Percentiles rank a stretch among this genome's conserved stretches.
Conservation (phyloP, 1,140 invertebrate genomes). For the Trinorchestia longiramus region DNA sequence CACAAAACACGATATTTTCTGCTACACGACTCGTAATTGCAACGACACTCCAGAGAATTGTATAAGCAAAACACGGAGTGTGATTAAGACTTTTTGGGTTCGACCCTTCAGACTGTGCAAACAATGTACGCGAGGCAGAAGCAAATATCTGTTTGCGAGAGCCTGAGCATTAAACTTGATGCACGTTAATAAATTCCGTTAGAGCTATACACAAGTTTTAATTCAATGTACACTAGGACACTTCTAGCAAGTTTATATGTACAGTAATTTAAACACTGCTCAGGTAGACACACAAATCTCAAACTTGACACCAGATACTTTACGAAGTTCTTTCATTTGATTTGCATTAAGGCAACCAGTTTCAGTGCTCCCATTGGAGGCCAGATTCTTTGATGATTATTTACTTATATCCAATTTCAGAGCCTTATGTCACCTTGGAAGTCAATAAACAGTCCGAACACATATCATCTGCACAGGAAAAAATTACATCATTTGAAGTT, state of each 20-base stretch:
- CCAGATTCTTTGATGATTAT: not conserved
- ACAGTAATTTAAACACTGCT: not conserved
- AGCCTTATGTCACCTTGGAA: not conserved
- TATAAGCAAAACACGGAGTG: slow-evolving; percentile 1
- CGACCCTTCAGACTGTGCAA: not conserved
- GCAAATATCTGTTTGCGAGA: not conserved
- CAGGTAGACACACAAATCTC: not conserved
- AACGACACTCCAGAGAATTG: not conserved
- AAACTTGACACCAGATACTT: not conserved
- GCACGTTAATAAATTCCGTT: not conserved
- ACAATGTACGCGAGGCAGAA: not conserved
- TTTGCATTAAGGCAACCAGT: not conserved
- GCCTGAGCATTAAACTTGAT: not conserved
- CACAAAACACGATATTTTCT: not conserved
- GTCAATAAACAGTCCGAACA: not conserved
- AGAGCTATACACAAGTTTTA: not conserved
- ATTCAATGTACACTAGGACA: not conserved
- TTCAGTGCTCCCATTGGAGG: not conserved
- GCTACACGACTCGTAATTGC: slow-evolving; percentile 1
- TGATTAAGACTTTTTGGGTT: not conserved
- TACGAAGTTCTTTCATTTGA: not conserved
- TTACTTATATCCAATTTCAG: not conserved
- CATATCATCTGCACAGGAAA: slow-evolving; percentile 15
- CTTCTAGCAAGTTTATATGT: not conserved
- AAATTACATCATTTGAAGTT: not conserved